Evolutionary conservation across 2,888 invertebrate genomes (phyloP), one percentile per base, ranked within the genome.

Genomic region (Archaeoteleia sp.): DNA sequence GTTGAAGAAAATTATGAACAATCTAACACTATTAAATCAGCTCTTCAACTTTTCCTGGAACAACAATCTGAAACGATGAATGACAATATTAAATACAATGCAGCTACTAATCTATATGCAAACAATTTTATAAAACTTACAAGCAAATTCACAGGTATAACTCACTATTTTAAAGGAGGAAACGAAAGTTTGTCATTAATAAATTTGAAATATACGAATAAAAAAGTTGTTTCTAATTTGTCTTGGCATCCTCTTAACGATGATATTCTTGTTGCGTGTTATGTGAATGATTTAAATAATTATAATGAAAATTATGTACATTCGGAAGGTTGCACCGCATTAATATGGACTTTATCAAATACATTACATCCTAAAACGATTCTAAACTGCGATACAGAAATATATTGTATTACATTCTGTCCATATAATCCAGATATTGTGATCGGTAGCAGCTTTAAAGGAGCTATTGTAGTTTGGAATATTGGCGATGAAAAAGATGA

Each of bases 391-490:
- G 75, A 78, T 2, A 74, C 78, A 35, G 82, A 82, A 46, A 73
- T 86, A 10, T 20, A n/a, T 20, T 71, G 72, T 1, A 69, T 86
- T 0, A 78, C 81, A 2, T 86, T 85, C 51, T 85, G 83, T 25
- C 85, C 86, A 0, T 67, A 69, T 6, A 67, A 77, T 35, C 71
- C 74, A 0, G 75, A 81, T 12, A 53, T 82, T 5, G 35, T 86
- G 2, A 73, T 84, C 1, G 86, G 84, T 8, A 86, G 86, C 1
- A 80, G 82, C 4, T 62, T 71, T 0, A 80, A 77, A 25, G 87
- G 87, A 0, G 85, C 81, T 51, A 71, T 86, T 8, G 66, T 83
- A 3, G 25, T 86, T 5, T 87, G 86, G 86, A 81, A 84, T 65
- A 70, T 84, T 4, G 5, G 12, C 17, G 32, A 20, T 20, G 37